Conservation (phyloP, 2,797 vertebrate species). For the Sebastolobus altivelis region DNA sequence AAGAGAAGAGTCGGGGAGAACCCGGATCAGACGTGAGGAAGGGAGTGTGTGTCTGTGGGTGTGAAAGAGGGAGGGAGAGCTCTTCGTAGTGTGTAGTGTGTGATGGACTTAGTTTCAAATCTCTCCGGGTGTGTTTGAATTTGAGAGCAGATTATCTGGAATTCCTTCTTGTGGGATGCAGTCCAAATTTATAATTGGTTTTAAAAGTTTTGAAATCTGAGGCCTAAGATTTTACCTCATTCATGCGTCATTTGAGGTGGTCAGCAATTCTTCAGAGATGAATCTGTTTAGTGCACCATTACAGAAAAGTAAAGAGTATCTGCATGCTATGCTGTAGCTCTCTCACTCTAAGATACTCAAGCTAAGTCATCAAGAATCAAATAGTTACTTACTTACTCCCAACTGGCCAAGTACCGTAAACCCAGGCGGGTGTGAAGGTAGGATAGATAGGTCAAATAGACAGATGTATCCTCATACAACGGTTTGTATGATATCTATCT, state of each 20-base stretch:
- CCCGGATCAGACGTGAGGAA: not conserved
- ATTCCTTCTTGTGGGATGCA: not conserved
- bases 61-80: not conserved
- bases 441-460: no score
- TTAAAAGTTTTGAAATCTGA: slow-evolving; percentile 17
- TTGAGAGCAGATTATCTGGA: slow-evolving; percentile 15
- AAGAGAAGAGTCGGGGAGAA: slow-evolving; percentile 2
- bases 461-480: no score
- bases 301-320: not conserved
- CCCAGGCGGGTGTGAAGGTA: no score
- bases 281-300: not conserved
- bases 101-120: slow-evolving; percentile 24
- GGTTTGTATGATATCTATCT: no score
- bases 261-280: not conserved
- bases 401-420: no score
- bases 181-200: slow-evolving; percentile 12
- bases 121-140: slow-evolving; percentile 8
- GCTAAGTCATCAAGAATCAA: no score
- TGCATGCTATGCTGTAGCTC: not conserved
- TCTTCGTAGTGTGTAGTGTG: not conserved
- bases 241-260: not conserved
- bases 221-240: not conserved
- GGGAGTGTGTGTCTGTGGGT: not conserved
- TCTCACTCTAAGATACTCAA: not conserved
- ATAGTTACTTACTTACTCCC: no score